Conservation (phyloP, 35 echinoderm and acorn worm genomes). For the Strongylocentrotus purpuratus region DNA sequence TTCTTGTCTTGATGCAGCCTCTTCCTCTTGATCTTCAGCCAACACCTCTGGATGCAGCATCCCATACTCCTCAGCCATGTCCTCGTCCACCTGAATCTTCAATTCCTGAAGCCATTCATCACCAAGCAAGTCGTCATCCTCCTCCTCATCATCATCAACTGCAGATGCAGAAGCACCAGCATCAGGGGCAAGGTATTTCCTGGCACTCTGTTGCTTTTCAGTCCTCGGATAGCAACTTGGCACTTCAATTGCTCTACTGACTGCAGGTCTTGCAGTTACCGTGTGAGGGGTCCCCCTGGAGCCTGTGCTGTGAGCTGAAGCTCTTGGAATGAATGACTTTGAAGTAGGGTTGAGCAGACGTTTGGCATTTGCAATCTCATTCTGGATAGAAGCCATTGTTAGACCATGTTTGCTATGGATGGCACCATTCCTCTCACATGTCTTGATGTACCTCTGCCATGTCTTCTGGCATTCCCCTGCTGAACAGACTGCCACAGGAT, state of each 20-base stretch:
- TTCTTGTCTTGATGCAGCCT: neutral
- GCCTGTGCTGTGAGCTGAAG: neutral
- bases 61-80: slow-evolving; percentile 38
- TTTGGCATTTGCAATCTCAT: slow-evolving; percentile 68
- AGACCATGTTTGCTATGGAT: slow-evolving; percentile 54
- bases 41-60: slow-evolving; percentile 44
- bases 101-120: slow-evolving; percentile 37
- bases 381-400: slow-evolving; percentile 61
- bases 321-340: slow-evolving; percentile 15
- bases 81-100: slow-evolving; percentile 59
- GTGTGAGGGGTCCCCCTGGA: neutral
- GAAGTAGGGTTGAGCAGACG: slow-evolving; percentile 79
- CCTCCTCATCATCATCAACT: slow-evolving; percentile 56
- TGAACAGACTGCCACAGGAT: slow-evolving; percentile 86
- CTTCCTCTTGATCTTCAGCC: neutral
- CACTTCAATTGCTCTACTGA: neutral
- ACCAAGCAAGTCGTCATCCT: slow-evolving; percentile 71
- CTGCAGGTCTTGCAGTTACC: neutral
- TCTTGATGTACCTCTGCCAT: slow-evolving; percentile 81
- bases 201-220: neutral
- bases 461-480: slow-evolving; percentile 80
- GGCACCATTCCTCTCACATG: slow-evolving; percentile 77
- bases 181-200: neutral
- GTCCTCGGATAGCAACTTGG: slow-evolving; percentile 56
- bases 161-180: neutral